Evolutionary conservation across 2,797 vertebrate genomes (phyloP), one percentile per base, ranked within the genome.

Genomic region (Sylvia borin): DNA sequence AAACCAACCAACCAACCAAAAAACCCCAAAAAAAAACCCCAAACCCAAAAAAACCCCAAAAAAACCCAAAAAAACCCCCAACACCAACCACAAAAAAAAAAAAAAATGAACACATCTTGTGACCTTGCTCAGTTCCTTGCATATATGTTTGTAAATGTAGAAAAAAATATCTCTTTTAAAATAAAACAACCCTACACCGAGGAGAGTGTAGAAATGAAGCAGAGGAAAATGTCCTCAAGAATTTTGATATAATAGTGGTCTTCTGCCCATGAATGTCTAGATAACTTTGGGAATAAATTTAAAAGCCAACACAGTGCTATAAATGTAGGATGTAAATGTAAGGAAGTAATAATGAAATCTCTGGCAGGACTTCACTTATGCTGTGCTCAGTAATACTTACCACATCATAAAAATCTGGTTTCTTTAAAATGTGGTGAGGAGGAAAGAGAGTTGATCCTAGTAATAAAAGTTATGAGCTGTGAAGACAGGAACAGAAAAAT

Each of bases 361-460:
- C 92, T 91, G 87, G 87, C 93, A 93, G 93, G 78, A 54, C 13
- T 95, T 95, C 87, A 90, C 78, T 96, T 93, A 62, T 25, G 34
- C 81, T 65, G 32, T 88, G 67, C 66, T 96, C 81, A 76, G 68
- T 73, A 77, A 78, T 92, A 62, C 94, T 96, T 95, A 92, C 85
- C 92, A 95, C 95, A 95, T 95, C 92, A 92, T 97, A 96, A 97
- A 97, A 95, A 91, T 51, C 19, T 61, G 78, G 34, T 95, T 97
- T 92, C 72, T 91, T 95, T 72, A 88, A 95, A 92, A 91, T 54
- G 54, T 92, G 89, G 65, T 77, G 74, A 95, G 93, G 88, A 89
- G 84, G 93, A 96, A 73, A 66, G 60, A 88, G 51, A 86, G 71
- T 43, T 96, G 94, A 96, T 95, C 85, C 89, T 91, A 57, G 83